Conservation (phyloP, 2,113 vertebrate species). For the Mastomys natalensis region DNA sequence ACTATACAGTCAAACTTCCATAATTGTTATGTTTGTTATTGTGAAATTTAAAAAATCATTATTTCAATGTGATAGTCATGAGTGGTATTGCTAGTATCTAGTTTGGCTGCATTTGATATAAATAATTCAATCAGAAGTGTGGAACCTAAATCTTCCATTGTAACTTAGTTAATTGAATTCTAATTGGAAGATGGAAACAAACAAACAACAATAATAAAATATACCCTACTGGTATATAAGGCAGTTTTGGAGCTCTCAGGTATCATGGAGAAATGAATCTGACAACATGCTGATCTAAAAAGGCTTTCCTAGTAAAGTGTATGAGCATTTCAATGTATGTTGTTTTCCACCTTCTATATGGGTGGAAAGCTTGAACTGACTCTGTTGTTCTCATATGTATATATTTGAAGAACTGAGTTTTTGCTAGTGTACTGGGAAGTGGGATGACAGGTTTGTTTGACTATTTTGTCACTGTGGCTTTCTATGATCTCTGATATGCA, state of each 20-base stretch:
- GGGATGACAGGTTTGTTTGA: not conserved
- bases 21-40: not conserved
- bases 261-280: not conserved
- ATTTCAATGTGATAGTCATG: not conserved
- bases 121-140: slow-evolving; percentile 29
- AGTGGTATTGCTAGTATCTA: not conserved
- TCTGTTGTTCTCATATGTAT: not conserved
- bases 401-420: not conserved
- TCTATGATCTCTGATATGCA: not conserved
- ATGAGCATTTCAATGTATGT: not conserved
- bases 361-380: not conserved
- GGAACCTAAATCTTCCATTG: not conserved
- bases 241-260: not conserved
- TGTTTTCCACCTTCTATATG: not conserved
- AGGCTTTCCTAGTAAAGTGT: slow-evolving; percentile 24
- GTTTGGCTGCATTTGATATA: not conserved
- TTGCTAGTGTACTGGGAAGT: not conserved
- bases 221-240: not conserved
- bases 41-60: slow-evolving; percentile 22
- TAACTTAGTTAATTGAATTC: slow-evolving; percentile 19
- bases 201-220: not conserved
- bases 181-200: not conserved
- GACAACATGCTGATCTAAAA: not conserved
- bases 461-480: not conserved
- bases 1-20: not conserved